These are phyloP conservation scores for Centroberyx gerrardi DNA, from an alignment of 2,797 vertebrate genomes.

Conservation along the genomic window DNA sequence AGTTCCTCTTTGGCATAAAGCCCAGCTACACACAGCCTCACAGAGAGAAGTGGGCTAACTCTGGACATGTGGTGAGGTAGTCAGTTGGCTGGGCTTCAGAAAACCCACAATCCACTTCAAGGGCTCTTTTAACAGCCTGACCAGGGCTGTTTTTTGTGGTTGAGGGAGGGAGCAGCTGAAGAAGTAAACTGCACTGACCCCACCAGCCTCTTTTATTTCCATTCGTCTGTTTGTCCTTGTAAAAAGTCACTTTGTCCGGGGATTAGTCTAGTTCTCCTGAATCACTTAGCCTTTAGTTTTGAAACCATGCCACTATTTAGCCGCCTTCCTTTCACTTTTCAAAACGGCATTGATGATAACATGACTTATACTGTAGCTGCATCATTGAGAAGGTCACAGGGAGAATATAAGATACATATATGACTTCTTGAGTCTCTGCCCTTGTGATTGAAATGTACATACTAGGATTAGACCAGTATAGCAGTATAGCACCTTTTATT, in stretches of 20 bases:
- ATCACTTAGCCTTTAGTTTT: not conserved
- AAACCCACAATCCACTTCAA: constrained; percentile 20
- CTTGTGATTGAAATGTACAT: not conserved
- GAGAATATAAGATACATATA: not conserved
- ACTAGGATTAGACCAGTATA: no score
- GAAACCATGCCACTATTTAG: not conserved
- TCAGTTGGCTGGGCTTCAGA: constrained; percentile 36
- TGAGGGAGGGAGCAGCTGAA: not conserved
- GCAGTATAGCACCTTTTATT: no score
- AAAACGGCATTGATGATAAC: not conserved
- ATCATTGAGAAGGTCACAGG: not conserved
- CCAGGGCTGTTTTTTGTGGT: constrained; percentile 6
- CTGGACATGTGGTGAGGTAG: constrained; percentile 30
- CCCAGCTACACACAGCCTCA: not conserved
- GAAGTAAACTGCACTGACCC: constrained; percentile 7
- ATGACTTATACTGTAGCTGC: not conserved
- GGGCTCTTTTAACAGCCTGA: not conserved
- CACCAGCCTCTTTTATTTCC: not conserved
- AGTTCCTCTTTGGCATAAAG: constrained; percentile 10
- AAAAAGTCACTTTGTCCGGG: not conserved
- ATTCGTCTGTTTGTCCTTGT: not conserved
- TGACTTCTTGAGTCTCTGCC: not conserved
- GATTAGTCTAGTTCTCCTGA: not conserved
- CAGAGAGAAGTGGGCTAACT: constrained; percentile 18
- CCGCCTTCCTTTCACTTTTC: not conserved